Evolutionary conservation across 2,113 vertebrate genomes (phyloP).

Genomic region (Pluvianellus socialis): DNA sequence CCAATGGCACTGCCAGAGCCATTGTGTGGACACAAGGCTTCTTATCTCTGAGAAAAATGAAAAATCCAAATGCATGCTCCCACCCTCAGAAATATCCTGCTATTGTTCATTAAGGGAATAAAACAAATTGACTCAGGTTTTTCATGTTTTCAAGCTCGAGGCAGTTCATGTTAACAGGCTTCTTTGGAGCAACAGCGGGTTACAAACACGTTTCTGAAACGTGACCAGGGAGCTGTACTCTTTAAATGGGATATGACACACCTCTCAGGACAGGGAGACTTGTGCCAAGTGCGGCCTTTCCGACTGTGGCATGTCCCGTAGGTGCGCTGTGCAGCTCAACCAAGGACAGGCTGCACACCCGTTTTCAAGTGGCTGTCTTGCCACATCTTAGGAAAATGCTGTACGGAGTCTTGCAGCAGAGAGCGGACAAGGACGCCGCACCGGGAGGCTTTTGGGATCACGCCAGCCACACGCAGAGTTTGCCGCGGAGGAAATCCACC

Average conservation of each 20-base stretch:
- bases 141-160: neutral
- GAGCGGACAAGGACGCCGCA: neutral
- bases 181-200: neutral
- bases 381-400: neutral
- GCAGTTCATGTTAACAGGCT: neutral
- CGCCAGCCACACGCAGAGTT: neutral
- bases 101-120: neutral
- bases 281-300: neutral
- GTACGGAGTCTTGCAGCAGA: neutral
- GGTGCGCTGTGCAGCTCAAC: neutral
- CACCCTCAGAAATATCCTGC: neutral
- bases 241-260: neutral
- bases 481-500: neutral
- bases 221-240: neutral
- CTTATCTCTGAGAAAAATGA: neutral
- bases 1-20: neutral
- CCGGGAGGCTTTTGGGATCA: neutral
- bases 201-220: neutral
- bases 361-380: neutral
- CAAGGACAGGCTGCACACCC: neutral
- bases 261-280: neutral
- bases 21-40: neutral
- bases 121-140: neutral
- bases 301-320: neutral
- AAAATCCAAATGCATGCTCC: neutral